These are phyloP conservation scores for Eupelmus urozonus DNA, from an alignment of 2,888 invertebrate genomes.

Conservation along the genomic window DNA sequence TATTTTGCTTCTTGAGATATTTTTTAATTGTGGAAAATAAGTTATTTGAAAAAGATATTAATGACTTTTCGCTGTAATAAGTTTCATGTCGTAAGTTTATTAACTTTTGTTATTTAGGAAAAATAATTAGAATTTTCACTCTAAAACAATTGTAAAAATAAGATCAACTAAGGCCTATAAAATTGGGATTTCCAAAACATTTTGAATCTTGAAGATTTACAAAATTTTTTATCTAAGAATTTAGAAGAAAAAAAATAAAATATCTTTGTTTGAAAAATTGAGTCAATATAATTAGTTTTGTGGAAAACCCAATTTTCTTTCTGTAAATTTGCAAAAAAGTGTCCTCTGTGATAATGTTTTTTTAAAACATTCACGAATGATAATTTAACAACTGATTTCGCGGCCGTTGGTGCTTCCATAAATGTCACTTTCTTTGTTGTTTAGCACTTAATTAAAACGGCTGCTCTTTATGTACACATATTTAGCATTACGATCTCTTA, in stretches of 20 bases:
- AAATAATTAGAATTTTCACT: slow-evolving; percentile 30
- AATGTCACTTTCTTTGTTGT: slow-evolving; percentile 69
- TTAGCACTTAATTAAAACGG: slow-evolving; percentile 65
- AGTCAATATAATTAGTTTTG: slow-evolving; percentile 2
- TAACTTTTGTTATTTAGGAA: not conserved
- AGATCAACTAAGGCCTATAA: slow-evolving; percentile 50
- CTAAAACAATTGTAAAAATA: slow-evolving; percentile 49
- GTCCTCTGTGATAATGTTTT: slow-evolving; percentile 57
- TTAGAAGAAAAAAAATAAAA: not conserved
- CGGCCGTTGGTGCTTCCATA: slow-evolving; percentile 76
- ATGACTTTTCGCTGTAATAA: not conserved
- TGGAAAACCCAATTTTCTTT: slow-evolving; percentile 46
- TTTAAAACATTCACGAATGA: slow-evolving; percentile 31
- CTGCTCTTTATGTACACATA: slow-evolving; percentile 65
- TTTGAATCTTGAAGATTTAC: no score
- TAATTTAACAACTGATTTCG: slow-evolving; percentile 29
- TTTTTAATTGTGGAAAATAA: slow-evolving; percentile 4
- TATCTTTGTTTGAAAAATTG: slow-evolving; percentile 4
- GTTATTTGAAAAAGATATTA: slow-evolving; percentile 22
- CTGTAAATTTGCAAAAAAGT: slow-evolving; percentile 45
- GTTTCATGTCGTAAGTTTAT: not conserved
- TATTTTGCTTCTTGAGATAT: slow-evolving; percentile 25
- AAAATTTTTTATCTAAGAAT: not conserved
- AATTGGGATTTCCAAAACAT: slow-evolving; percentile 53
- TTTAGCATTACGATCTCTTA: slow-evolving; percentile 39